phyloP scores from a whole-genome alignment of 1,140 invertebrate genomes.

The Psix sp. region DNA sequence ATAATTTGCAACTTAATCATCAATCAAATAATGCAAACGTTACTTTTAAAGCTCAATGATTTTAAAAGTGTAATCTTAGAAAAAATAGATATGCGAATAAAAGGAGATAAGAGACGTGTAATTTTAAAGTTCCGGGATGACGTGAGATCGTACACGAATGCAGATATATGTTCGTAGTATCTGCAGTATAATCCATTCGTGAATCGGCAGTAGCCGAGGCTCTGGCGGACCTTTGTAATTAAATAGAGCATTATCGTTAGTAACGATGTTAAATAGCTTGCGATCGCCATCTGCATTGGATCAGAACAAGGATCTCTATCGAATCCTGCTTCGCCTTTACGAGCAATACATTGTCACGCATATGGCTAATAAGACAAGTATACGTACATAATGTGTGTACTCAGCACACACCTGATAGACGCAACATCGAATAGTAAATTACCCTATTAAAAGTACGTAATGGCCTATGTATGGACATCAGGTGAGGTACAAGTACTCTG shows the following conservation, averaged over 20 bases:
- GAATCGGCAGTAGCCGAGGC: slow-evolving; percentile 44
- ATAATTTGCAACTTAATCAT: slow-evolving; percentile 4
- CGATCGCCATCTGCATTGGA: slow-evolving; percentile 59
- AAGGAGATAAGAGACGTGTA: slow-evolving; percentile 43
- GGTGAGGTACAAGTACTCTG: too few relatives aligned
- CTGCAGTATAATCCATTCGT: slow-evolving; percentile 48
- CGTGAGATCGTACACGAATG: slow-evolving; percentile 53
- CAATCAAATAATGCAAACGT: slow-evolving; percentile 17
- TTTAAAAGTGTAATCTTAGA: slow-evolving; percentile 30
- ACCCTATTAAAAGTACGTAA: too few relatives aligned
- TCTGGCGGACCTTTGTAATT: slow-evolving; percentile 59
- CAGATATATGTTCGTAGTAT: slow-evolving; percentile 50
- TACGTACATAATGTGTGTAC: slow-evolving; percentile 19
- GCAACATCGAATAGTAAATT: slow-evolving; percentile 47
- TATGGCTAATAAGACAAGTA: slow-evolving; percentile 41
- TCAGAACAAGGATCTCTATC: slow-evolving; percentile 55
- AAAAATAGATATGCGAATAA: slow-evolving; percentile 27
- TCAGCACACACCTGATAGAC: slow-evolving; percentile 39
- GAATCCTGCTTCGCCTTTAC: slow-evolving; percentile 47
- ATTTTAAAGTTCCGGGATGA: slow-evolving; percentile 57
- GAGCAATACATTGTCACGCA: slow-evolving; percentile 45
- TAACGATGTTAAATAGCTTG: slow-evolving; percentile 60
- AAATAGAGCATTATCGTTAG: slow-evolving; percentile 61
- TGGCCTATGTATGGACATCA: too few relatives aligned
- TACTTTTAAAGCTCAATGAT: slow-evolving; percentile 22